These are phyloP conservation scores for Tetragonisca angustula DNA, from an alignment of 2,888 invertebrate genomes.

Conservation along the genomic window DNA sequence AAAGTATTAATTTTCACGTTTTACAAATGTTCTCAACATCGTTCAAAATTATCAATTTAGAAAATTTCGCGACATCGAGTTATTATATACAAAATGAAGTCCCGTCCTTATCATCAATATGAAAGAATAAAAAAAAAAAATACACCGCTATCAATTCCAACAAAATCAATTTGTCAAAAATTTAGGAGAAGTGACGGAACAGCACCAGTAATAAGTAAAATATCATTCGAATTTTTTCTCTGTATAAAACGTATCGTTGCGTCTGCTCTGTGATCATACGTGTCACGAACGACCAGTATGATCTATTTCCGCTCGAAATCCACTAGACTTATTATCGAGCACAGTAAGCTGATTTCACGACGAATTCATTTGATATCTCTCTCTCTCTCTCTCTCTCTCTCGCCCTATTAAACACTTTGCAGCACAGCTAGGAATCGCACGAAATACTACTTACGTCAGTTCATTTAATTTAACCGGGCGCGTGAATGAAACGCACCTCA, in stretches of 20 bases:
- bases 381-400: no score
- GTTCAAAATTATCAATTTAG: no score
- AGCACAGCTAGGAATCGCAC: neutral
- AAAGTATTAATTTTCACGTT: no score
- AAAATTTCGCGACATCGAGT: no score
- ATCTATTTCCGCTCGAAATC: conserved; percentile 60
- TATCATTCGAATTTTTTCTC: neutral
- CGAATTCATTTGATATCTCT: conserved; percentile 39
- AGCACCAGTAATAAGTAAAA: neutral
- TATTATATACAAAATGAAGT: no score
- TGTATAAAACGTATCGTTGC: conserved; percentile 35
- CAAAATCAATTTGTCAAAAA: neutral
- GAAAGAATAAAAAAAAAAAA: neutral
- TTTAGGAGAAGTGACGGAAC: neutral
- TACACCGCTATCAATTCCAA: neutral
- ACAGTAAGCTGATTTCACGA: conserved; percentile 49
- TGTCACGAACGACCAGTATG: conserved; percentile 43
- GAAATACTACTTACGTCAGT: neutral
- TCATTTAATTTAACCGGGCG: neutral
- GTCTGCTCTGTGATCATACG: conserved; percentile 28
- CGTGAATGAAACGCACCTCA: neutral
- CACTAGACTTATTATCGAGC: conserved; percentile 43
- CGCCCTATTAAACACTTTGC: conserved; percentile 14
- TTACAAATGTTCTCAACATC: no score
- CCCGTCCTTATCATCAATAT: no score